phyloP scores from a whole-genome alignment of 2,113 vertebrate species.

The Eulacestoma nigropectus region DNA sequence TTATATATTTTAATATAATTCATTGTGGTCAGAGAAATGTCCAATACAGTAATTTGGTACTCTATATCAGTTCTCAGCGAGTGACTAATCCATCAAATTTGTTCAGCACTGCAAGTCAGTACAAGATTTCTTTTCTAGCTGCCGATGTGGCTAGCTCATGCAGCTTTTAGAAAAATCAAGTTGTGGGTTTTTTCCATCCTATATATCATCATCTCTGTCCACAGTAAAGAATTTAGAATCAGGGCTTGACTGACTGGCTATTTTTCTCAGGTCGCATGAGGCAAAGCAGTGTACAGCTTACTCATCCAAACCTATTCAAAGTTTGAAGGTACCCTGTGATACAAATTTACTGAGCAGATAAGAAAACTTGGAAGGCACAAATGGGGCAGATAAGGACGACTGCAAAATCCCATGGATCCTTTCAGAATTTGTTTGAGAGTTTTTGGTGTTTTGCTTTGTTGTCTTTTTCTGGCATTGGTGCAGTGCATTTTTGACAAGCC shows the following conservation, averaged over 20 bases:
- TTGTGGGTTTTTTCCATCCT: neutral
- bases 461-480: constrained; percentile 26
- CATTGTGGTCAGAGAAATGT: neutral
- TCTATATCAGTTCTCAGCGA: neutral
- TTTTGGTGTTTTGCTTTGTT: constrained; percentile 54
- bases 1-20: constrained; percentile 20
- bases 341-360: constrained; percentile 29
- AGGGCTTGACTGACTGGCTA: neutral
- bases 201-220: neutral
- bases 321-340: neutral
- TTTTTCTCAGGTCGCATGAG: neutral
- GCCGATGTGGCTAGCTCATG: neutral
- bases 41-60: neutral
- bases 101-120: constrained; percentile 9
- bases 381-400: constrained; percentile 37
- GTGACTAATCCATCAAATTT: constrained; percentile 32
- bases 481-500: constrained; percentile 25
- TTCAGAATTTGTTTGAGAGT: constrained; percentile 6
- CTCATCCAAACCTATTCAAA: constrained; percentile 15
- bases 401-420: constrained; percentile 19
- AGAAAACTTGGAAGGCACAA: constrained; percentile 39
- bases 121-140: neutral
- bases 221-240: neutral
- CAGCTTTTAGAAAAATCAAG: constrained; percentile 12
- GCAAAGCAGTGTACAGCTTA: neutral